Evolutionary conservation across 2,888 invertebrate species (phyloP), one percentile per base, ranked within the genome.

Genomic region (Yponomeuta evonymella): DNA sequence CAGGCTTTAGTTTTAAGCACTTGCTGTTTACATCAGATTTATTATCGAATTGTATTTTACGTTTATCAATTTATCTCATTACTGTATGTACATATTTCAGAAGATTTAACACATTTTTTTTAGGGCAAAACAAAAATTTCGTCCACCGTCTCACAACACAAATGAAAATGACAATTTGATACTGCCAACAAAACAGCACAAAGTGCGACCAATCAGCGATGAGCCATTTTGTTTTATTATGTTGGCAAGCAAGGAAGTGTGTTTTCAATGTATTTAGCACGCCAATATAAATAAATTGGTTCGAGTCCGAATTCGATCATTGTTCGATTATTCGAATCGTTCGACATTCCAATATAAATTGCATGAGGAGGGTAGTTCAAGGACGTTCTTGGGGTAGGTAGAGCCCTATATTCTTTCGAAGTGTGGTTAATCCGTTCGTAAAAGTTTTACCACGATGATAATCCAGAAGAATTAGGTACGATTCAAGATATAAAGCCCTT

Each of bases 51-150:
- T 74, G 71, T 76, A 78, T 76, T 76, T 76, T 71, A 78, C 72
- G 77, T 15, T 77, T 73, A 75, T 77, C 78, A 79, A 78, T 73
- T 83, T 84, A 81, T 79, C 80, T 82, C 15, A 86, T 88, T 79
- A 75, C 78, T 81, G 77, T 72, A 74, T 81, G 77, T 72, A 74
- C 75, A 74, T 79, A 83, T 81, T 83, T 87, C 82, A 79, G 75
- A 77, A 82, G 83, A 79, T 73, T 73, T 76, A 70, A 74, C 83
- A 77, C 79, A 82, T 82, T 79, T 83, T 48, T 85, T 81, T 78
- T 30, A 73, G 79, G 82, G 83, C 82, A 85, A 87, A 88, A 88
- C 84, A 89, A 89, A 89, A 87, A 88, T 87, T 89, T 73, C 71
- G 70, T 72, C 72, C 65, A 69, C 72, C 72, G 66, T 75, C 76